Conservation (phyloP, 2,113 vertebrate species). For the Madoqua kirkii region DNA sequence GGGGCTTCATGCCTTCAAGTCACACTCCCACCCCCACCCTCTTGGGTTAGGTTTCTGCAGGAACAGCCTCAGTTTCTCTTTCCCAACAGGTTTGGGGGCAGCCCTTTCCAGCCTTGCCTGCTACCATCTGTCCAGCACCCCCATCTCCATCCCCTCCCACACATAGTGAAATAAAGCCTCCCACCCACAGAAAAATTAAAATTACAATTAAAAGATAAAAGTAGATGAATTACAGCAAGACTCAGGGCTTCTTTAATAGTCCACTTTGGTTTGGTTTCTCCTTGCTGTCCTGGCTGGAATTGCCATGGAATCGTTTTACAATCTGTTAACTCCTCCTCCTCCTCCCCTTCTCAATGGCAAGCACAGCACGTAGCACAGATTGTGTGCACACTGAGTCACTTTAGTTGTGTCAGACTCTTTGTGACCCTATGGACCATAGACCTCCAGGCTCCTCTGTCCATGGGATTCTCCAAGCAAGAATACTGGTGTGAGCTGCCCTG, state of each 20-base stretch:
- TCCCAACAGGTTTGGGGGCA: neutral
- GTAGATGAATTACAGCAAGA: neutral
- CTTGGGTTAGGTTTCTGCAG: neutral
- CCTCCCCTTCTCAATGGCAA: neutral
- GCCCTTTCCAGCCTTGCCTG: neutral
- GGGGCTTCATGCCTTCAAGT: neutral
- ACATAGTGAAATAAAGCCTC: constrained; percentile 41
- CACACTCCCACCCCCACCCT: neutral
- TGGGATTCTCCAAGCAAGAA: neutral
- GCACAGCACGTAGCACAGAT: neutral
- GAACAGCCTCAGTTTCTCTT: neutral
- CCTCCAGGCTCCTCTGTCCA: neutral
- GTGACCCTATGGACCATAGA: neutral
- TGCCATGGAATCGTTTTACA: neutral
- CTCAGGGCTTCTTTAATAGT: neutral
- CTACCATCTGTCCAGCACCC: neutral
- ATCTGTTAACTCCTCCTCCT: neutral
- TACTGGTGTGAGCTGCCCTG: neutral
- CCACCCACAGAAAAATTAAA: neutral
- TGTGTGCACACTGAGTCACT: neutral
- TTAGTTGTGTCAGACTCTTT: neutral
- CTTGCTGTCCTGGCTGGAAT: neutral
- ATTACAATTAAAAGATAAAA: neutral
- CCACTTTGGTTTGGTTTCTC: neutral
- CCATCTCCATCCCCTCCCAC: neutral